Base-by-base conservation (phyloP, 1,140 invertebrate species). In the Drosophila leontia region DNA sequence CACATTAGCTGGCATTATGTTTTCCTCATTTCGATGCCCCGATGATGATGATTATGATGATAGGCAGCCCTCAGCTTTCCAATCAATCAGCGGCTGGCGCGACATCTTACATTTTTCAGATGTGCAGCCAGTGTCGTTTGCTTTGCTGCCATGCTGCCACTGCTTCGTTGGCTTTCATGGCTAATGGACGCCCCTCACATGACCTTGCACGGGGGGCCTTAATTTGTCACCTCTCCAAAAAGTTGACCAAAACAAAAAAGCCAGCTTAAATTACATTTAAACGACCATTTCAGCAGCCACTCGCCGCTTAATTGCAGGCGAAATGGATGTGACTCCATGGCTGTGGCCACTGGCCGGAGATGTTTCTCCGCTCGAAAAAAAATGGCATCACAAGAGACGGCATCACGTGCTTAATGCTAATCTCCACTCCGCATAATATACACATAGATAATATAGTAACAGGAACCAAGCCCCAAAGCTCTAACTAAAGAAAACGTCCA, bases 151-250 rank as follows among this genome's bases (percentile, higher is more conserved):
- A 34, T 15, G 44, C 26, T 39, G 29, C 56, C 37, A 19, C 39
- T 45, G 42, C 17, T 9, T 34, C 13, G 32, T 11, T 67, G 48
- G 45, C 51, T 48, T 90, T 84, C 85, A 88, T 84, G 81, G 81
- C 85, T 88, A 84, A 88, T 88, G 81, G 85, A 69, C 77, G 84
- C 84, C 84, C 84, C 80, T 88, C 81, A 90, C 81, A 88, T 84
- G 84, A 88, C 84, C 84, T 88, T 88, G 84, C 55, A 39, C 48
- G 48, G 63, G 76, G 72, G 69, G 71, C 84, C 78, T 81, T 81
- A 87, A 90, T 84, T 90, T 88, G 85, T 88, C 84, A 90, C 81
- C 84, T 80, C 80, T 56, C 53, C 35, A 56, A 56, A 55, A 55
- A 61, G 68, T 60, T 88, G 84, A 80, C 72, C 83, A 80, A 74